Base-by-base conservation (phyloP, 92 coral and sea anemone species). In the Epizoanthus illoricatus region DNA sequence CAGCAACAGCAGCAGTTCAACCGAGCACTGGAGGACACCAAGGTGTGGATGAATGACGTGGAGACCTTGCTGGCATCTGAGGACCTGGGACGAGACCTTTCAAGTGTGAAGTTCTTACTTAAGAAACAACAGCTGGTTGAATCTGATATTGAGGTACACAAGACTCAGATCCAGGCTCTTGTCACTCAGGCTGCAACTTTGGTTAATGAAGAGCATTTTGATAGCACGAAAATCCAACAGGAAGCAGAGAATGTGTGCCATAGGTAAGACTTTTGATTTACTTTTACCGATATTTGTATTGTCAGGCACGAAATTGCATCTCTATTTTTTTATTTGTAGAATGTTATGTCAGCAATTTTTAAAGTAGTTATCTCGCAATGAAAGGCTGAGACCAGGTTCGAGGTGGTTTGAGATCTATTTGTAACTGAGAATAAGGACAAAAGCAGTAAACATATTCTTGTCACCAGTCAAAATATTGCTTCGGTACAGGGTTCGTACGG, bases 11-110 rank as follows among this genome's bases (percentile, higher is more conserved):
- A 86, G 80, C 92, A 84, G 67, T 93, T 95, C 70, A 93, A 89
- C 73, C 92, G 93, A 63, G 81, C 81, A 15, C 81, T 95, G 83
- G 95, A 90, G 55, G 98, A 90, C 55, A 86, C 78, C 17, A 89
- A 91, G 86, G 83, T 87, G 65, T 95, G 98, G 98, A 91, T 93
- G 92, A 90, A 89, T 54, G 98, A 95, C 15, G 86, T 89, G 5
- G 98, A 93, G 82, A 88, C 98, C 10, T 75, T 95, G 21, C 93
- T 95, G 54, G 90, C 95, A 21, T 92, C 94, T 28, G 94, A 90
- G 75, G 96, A 95, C 84, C 81, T 89, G 47, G 98, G 98, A 3
- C 94, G 90, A 60, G 94, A 90, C 73, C 72, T 95, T 84, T 86
- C 95, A 65, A 85, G 92, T 65, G 98, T 95, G 67, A 95, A 95